Percentiles rank a stretch among this genome's conserved stretches.
Conservation (phyloP, 2,888 invertebrate species). For the Cephus pulcher region DNA sequence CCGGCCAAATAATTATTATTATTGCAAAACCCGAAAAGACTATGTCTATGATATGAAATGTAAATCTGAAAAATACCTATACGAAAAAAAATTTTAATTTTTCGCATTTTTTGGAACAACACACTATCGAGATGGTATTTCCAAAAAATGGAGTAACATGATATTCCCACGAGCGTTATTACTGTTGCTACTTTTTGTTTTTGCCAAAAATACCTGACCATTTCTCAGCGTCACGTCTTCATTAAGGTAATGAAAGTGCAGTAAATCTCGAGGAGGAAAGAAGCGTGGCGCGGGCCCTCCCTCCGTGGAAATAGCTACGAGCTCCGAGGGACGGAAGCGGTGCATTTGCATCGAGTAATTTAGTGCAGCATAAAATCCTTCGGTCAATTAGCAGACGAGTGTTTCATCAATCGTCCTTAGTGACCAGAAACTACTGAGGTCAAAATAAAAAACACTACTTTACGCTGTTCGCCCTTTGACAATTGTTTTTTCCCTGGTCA, state of each 20-base stretch:
- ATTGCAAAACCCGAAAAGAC: background rate
- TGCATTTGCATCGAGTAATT: conserved; percentile 62
- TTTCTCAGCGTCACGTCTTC: conserved; percentile 58
- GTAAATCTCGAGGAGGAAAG: conserved; percentile 54
- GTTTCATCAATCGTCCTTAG: conserved; percentile 52
- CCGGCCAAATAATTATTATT: background rate
- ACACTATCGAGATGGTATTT: too few relatives aligned
- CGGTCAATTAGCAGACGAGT: conserved; percentile 58
- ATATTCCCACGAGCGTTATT: background rate
- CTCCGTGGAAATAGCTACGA: background rate
- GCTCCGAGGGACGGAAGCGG: conserved; percentile 43
- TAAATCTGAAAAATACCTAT: too few relatives aligned
- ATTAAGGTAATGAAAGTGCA: conserved; percentile 62
- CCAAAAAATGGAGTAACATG: background rate
- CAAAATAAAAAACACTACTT: background rate
- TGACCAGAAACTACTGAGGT: background rate
- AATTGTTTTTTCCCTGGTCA: background rate
- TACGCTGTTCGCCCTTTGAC: background rate
- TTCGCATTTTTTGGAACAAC: too few relatives aligned
- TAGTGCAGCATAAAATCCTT: conserved; percentile 60
- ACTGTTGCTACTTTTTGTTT: conserved; percentile 21
- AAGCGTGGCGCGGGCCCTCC: conserved; percentile 26
- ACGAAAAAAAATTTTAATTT: too few relatives aligned
- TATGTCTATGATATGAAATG: background rate
- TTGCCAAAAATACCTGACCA: conserved; percentile 44